Percentiles rank a stretch among this genome's conserved stretches.
These are phyloP conservation scores for Acanthosepion lycidas DNA, from an alignment of 2,888 invertebrate species.

Conservation along the genomic window DNA sequence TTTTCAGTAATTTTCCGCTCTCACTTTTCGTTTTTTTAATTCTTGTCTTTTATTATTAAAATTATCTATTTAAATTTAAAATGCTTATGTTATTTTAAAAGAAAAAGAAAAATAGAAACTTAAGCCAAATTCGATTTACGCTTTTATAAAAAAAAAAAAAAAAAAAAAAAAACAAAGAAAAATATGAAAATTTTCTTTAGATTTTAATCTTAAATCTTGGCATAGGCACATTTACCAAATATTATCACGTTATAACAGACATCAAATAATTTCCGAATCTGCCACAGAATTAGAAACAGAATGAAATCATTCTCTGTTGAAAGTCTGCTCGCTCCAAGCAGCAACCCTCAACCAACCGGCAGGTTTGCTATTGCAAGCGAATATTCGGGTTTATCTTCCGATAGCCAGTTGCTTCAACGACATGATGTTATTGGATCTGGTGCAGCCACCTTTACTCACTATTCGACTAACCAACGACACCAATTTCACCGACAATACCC, in stretches of 20 bases:
- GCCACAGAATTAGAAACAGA: background rate
- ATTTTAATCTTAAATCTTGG: too few relatives aligned
- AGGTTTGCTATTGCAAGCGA: background rate
- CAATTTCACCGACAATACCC: background rate
- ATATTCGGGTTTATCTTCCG: background rate
- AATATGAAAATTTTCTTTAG: too few relatives aligned
- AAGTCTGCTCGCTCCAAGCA: background rate
- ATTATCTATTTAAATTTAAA: background rate
- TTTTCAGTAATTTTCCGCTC: background rate
- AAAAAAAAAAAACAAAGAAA: background rate
- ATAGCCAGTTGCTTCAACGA: background rate
- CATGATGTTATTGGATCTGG: background rate
- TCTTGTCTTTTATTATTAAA: background rate
- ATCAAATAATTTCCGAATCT: too few relatives aligned
- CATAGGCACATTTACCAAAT: too few relatives aligned
- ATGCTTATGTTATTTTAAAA: background rate
- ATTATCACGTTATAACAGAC: too few relatives aligned
- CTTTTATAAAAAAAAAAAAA: background rate
- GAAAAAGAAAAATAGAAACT: background rate
- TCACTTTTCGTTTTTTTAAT: background rate
- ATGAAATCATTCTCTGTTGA: background rate
- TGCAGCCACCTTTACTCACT: background rate
- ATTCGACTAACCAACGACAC: background rate
- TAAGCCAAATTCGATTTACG: too few relatives aligned
- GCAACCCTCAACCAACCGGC: background rate